Conservation (phyloP, 2,113 vertebrate genomes). For the Zosterops lateralis region DNA sequence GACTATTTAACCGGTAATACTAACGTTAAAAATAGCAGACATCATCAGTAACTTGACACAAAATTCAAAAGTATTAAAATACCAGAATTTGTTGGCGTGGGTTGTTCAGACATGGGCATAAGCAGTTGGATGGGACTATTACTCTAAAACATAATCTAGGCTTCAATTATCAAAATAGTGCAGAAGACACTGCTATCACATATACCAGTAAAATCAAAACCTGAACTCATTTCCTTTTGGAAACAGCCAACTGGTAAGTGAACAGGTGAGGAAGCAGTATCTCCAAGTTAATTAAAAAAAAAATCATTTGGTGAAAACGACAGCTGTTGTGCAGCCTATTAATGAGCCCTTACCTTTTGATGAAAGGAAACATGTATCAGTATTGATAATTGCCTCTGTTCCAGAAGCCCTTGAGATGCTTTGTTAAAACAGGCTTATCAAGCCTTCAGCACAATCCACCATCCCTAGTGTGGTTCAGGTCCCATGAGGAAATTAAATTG, state of each 20-base stretch:
- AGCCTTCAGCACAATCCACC: neutral
- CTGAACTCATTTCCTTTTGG: neutral
- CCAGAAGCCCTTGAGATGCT: slow-evolving; percentile 19
- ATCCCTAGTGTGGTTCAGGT: neutral
- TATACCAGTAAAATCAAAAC: neutral
- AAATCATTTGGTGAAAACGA: neutral
- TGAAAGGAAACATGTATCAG: slow-evolving; percentile 3
- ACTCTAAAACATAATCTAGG: neutral
- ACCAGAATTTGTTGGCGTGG: neutral
- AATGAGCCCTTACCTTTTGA: neutral
- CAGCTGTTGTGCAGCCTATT: slow-evolving; percentile 10
- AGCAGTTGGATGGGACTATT: neutral
- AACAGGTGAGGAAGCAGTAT: neutral
- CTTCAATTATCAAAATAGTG: neutral
- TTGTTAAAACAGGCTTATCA: slow-evolving; percentile 21
- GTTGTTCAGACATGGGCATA: neutral
- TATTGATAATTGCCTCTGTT: slow-evolving; percentile 13
- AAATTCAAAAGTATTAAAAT: neutral
- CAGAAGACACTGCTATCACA: neutral
- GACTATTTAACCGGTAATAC: neutral
- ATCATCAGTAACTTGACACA: neutral
- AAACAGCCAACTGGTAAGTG: neutral
- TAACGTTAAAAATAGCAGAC: neutral
- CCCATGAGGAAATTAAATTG: slow-evolving; percentile 26
- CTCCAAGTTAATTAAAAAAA: neutral